Percentiles rank a stretch among this genome's conserved stretches.
Evolutionary conservation across 2,888 invertebrate genomes (phyloP).

Genomic region (Diaphora mendica): DNA sequence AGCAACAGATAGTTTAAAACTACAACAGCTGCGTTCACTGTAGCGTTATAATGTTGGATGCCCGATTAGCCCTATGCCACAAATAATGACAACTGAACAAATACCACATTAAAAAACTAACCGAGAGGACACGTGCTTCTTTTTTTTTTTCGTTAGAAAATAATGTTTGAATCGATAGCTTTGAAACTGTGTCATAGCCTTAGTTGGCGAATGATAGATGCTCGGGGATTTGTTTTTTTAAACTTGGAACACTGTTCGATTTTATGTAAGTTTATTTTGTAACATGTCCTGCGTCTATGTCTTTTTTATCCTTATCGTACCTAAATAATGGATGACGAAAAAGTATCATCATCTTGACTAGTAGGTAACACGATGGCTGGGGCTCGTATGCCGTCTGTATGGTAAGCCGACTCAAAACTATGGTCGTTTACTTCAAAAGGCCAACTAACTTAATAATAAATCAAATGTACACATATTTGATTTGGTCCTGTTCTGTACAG

Average conservation of each 20-base stretch:
- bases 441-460: no score
- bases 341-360: no score
- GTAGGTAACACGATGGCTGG: no score
- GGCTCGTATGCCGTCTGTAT: no score
- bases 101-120: slow-evolving; percentile 61
- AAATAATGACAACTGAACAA: slow-evolving; percentile 76
- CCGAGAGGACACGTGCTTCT: slow-evolving; percentile 47
- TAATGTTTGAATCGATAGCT: slow-evolving; percentile 11
- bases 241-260: background rate
- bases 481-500: no score
- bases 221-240: slow-evolving; percentile 10
- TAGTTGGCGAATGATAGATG: slow-evolving; percentile 7
- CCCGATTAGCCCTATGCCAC: slow-evolving; percentile 65
- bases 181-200: slow-evolving; percentile 19
- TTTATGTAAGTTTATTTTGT: background rate
- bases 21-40: slow-evolving; percentile 69
- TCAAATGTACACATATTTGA: no score
- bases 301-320: background rate
- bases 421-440: no score
- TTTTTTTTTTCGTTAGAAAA: slow-evolving; percentile 30
- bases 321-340: no score
- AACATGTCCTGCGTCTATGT: background rate
- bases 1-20: slow-evolving; percentile 54
- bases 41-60: slow-evolving; percentile 64
- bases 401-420: no score